Evolutionary conservation across 2,797 vertebrate species (phyloP).

Genomic region (Eulemur coronatus): DNA sequence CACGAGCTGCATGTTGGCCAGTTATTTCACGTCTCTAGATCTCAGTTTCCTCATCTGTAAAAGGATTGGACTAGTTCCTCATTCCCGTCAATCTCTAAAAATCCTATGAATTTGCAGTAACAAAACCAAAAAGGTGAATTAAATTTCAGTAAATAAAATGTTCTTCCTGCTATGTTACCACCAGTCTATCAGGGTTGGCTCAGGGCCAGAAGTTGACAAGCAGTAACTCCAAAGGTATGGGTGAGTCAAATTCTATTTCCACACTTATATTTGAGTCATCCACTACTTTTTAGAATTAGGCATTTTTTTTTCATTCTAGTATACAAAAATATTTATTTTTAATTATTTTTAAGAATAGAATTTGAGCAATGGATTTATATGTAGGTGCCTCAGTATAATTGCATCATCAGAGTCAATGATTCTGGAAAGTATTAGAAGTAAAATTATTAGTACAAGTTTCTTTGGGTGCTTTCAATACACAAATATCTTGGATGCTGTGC

Average conservation of each 20-base stretch:
- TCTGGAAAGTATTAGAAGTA: background rate
- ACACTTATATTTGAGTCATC: background rate
- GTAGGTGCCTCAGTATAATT: background rate
- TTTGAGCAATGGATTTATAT: background rate
- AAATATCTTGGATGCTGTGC: background rate
- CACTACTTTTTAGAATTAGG: background rate
- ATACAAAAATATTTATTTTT: background rate
- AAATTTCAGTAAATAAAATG: background rate
- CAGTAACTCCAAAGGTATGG: background rate
- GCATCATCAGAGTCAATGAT: background rate
- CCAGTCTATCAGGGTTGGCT: background rate
- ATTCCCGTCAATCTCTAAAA: background rate
- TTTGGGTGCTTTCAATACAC: background rate
- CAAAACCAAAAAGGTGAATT: conserved; percentile 12
- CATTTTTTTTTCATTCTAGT: background rate
- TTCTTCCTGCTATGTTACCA: background rate
- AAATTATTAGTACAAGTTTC: conserved; percentile 31
- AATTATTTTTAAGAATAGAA: background rate
- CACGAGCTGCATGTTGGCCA: background rate
- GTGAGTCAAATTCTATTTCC: conserved; percentile 31
- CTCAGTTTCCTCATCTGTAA: background rate
- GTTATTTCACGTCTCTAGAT: conserved; percentile 3
- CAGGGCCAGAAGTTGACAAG: background rate
- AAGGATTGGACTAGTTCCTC: background rate
- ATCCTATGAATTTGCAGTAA: background rate